Evolutionary conservation across 2,888 invertebrate genomes (phyloP), one percentile per base, ranked within the genome.

Genomic region (Apamea crenata): DNA sequence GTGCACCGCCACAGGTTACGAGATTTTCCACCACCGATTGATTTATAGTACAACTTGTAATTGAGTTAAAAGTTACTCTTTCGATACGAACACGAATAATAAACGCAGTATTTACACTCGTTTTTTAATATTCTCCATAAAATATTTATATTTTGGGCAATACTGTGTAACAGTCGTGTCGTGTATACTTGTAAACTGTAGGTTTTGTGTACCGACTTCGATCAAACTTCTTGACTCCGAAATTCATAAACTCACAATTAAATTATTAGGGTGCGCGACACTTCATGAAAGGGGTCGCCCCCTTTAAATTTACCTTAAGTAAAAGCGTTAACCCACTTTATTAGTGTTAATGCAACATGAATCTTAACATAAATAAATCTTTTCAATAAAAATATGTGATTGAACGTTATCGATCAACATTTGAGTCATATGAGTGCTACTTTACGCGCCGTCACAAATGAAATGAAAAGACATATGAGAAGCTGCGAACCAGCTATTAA

Each of bases 21-120:
- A 91, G 91, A 93, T 93, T 94, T 94, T 92, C 92, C 91, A 90
- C 89, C 91, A 87, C 90, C 92, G 94, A 93, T 94, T 95, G 95
- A 96, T 96, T 96, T 96, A 96, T 95, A 93, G 94, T 93, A 91
- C 92, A 96, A 96, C 94, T 96, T 96, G 91, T 95, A 96, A 96
- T 95, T 94, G 93, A 94, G 93, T 94, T 95, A 94, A 94, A 94
- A 95, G 94, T 95, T 95, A 93, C 92, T 93, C 90, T 93, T 91
- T 92, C 90, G 89, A 92, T 91, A 91, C 92, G 90, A 90, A 92
- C 91, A 85, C 86, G 68, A 61, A 68, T 68, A 65, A 73, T 75
- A 63, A 84, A 72, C 16, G 61, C 36, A 53, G 50, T 32, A 65
- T 67, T 76, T 65, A 72, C 65, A 68, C 36, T 32, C 18, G 25